Base-by-base conservation (phyloP, 2,113 vertebrate species). In the Andinoacara biseriatus region DNA sequence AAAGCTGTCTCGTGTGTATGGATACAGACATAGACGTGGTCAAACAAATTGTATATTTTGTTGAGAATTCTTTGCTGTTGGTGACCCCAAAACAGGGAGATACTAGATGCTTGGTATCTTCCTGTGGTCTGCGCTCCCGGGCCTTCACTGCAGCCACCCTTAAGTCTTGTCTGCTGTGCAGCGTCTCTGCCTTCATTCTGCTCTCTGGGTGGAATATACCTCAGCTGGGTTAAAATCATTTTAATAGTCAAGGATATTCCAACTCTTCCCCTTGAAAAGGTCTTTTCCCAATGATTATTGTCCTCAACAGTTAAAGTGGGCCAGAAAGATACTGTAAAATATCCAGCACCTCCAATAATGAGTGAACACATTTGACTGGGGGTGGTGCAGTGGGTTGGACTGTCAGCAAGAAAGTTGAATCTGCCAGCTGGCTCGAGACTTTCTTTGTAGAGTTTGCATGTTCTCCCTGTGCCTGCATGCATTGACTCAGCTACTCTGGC, bases 241-340 rank as follows among this genome's bases (percentile, higher is more conserved):
- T 24, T 15, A 5, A 35, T 0, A 58, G 24, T 14, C 43, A 0
- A 69, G 0, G 8, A 75, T 3, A 38, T 57, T 75, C 33, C 33
- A 75, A 57, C 9, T 0, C 15, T 38, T 35, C 5, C 7, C 49
- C 6, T 14, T 29, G 14, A 60, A 31, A 58, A 60, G 24, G 13
- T 60, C 5, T 18, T 75, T 26, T 52, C 65, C 29, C 17, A 69
- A 7, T 31, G 5, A 69, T 69, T 17, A 69, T 24, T 29, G 65
- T 69, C 43, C 17, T 0, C 2, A 69, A 13, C 49, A 31, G 24
- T 49, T 69, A 46, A 46, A 46, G 14, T 15, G 43, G 43, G 43
- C 14, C 49, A 52, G 0, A 0, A 49, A 49, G 40, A 24, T 0
- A 29, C 24, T 69, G 29, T 49, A 29, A 63, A 43, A 24, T 69